phyloP scores from a whole-genome alignment of 2,888 invertebrate species.

The Maniola hyperantus region DNA sequence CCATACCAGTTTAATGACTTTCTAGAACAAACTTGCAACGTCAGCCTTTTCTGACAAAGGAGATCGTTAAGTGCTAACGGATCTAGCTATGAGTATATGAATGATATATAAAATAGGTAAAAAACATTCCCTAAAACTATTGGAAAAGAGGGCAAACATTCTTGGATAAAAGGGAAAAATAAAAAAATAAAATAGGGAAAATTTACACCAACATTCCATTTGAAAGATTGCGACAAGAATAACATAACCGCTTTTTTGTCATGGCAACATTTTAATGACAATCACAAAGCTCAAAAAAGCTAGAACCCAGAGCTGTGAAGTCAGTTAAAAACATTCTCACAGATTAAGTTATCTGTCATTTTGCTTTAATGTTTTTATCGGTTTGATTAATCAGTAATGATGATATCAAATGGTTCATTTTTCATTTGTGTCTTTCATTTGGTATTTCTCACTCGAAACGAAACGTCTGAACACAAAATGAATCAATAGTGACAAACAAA shows the following conservation, averaged over 20 bases:
- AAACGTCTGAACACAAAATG: no score
- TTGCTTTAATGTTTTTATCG: slow-evolving; percentile 1
- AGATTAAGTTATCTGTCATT: not conserved
- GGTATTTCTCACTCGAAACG: no score
- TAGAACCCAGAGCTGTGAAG: not conserved
- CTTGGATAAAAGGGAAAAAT: slow-evolving; percentile 65
- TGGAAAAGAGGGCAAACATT: slow-evolving; percentile 83
- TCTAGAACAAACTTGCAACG: slow-evolving; percentile 64
- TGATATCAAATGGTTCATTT: no score
- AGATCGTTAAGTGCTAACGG: slow-evolving; percentile 66
- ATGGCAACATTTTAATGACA: slow-evolving; percentile 64
- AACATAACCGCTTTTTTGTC: slow-evolving; percentile 59
- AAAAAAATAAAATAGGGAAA: slow-evolving; percentile 59
- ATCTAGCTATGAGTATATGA: slow-evolving; percentile 73
- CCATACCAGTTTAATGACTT: slow-evolving; percentile 38
- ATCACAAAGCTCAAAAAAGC: not conserved
- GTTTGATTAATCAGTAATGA: no score
- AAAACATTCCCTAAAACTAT: slow-evolving; percentile 78
- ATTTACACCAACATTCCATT: slow-evolving; percentile 88
- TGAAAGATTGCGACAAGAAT: slow-evolving; percentile 70
- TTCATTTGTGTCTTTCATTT: no score
- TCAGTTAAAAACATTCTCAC: not conserved
- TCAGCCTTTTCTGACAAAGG: slow-evolving; percentile 71
- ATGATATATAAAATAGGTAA: slow-evolving; percentile 56
- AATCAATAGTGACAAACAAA: no score